These are phyloP conservation scores for Sebastes nivosus DNA, from an alignment of 2,797 vertebrate genomes.

Conservation along the genomic window DNA sequence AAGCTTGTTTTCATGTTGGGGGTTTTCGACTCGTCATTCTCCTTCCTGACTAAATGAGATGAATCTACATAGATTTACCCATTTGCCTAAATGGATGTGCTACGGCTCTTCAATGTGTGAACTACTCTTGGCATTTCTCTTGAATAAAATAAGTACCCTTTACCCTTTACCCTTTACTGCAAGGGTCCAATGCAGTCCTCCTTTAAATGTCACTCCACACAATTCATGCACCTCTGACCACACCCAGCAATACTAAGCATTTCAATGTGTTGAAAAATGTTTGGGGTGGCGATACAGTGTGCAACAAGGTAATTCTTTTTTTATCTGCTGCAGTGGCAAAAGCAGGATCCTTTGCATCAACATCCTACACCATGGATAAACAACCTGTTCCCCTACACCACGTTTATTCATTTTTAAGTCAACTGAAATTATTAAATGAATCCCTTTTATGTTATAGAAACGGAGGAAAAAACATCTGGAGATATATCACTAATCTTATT, in stretches of 20 bases:
- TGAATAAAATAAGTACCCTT: not conserved
- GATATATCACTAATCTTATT: too few species aligned
- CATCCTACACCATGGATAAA: too few species aligned
- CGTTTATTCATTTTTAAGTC: too few species aligned
- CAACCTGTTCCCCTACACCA: too few species aligned
- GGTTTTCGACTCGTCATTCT: not conserved
- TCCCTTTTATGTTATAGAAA: too few species aligned
- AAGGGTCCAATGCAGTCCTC: not conserved
- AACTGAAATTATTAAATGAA: too few species aligned
- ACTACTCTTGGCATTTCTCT: not conserved
- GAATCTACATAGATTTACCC: not conserved
- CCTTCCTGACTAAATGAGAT: fast-evolving
- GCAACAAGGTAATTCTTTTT: too few species aligned
- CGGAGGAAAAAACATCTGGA: not conserved
- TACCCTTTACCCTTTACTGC: not conserved
- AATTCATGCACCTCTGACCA: not conserved
- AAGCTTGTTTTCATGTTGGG: too few species aligned
- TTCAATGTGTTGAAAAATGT: not conserved
- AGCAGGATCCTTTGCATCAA: too few species aligned
- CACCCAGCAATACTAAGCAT: not conserved
- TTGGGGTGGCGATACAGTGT: too few species aligned
- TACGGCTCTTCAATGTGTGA: not conserved
- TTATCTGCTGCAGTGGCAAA: too few species aligned
- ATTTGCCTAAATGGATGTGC: not conserved
- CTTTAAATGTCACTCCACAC: not conserved